Evolutionary conservation across 1,140 invertebrate genomes (phyloP).

Genomic region (Diabrotica undecimpunctata): DNA sequence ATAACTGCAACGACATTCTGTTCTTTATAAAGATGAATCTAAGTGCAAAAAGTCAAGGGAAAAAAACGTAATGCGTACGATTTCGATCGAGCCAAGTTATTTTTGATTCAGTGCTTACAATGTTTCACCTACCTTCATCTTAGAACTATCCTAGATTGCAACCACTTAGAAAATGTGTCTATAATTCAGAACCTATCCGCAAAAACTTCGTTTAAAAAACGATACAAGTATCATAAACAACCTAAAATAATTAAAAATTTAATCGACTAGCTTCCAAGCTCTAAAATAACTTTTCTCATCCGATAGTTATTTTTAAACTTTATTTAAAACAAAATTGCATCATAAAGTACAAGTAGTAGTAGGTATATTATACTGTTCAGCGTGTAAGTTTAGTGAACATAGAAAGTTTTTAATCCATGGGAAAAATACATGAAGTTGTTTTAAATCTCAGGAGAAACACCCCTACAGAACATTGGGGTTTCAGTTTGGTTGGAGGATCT

Average conservation of each 20-base stretch:
- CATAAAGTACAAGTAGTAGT: constrained; percentile 6
- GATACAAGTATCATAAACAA: not conserved
- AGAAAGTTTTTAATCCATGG: constrained; percentile 35
- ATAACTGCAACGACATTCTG: too few species aligned
- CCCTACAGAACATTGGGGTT: constrained; percentile 80
- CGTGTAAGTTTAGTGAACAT: constrained; percentile 2
- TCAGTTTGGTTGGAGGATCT: constrained; percentile 83
- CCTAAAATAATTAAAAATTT: constrained; percentile 7
- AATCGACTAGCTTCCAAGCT: constrained; percentile 5
- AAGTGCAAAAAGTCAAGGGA: constrained; percentile 10
- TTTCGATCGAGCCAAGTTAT: constrained; percentile 22
- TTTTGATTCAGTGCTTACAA: constrained; percentile 20
- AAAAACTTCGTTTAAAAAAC: not conserved
- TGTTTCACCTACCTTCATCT: constrained; percentile 6
- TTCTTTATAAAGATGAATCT: too few species aligned
- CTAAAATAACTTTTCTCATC: constrained; percentile 15
- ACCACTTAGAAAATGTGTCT: constrained; percentile 17
- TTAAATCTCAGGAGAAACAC: constrained; percentile 73
- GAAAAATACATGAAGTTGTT: constrained; percentile 67
- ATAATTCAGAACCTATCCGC: constrained; percentile 31
- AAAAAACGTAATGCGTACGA: constrained; percentile 17
- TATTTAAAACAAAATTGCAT: constrained; percentile 13
- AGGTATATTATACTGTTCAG: constrained; percentile 5
- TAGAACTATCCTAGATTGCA: constrained; percentile 13
- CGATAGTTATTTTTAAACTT: constrained; percentile 18